Evolutionary conservation across 2,888 invertebrate genomes (phyloP).

Genomic region (Halictus ligatus): DNA sequence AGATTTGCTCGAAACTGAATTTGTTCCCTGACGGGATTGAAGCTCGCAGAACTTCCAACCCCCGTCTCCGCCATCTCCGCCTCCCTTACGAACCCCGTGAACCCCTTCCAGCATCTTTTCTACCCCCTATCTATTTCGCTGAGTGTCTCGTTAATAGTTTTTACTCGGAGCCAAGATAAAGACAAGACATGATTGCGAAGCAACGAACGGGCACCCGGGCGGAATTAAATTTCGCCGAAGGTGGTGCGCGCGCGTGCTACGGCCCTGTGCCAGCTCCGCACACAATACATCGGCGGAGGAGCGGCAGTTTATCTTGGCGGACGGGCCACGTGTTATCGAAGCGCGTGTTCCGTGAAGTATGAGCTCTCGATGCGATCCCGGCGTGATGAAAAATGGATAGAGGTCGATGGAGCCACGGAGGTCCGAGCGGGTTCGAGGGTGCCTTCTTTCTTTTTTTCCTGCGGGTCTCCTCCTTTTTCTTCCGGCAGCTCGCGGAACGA

Average conservation of each 20-base stretch:
- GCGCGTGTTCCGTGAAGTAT: conserved; percentile 11
- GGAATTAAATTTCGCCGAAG: conserved; percentile 35
- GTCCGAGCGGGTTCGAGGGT: conserved; percentile 4
- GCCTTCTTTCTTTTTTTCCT: not conserved
- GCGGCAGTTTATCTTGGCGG: conserved; percentile 36
- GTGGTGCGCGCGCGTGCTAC: not conserved
- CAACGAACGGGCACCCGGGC: conserved; percentile 18
- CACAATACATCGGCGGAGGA: not conserved
- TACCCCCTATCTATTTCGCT: not conserved
- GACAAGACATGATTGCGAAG: conserved; percentile 49
- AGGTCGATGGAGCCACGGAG: conserved; percentile 15
- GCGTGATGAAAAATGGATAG: conserved; percentile 39
- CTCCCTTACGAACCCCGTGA: not conserved
- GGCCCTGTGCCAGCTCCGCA: not conserved
- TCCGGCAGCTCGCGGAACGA: not conserved
- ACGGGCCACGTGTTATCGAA: conserved; percentile 44
- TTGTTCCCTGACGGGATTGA: no score
- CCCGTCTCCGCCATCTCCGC: not conserved
- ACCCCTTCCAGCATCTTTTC: not conserved
- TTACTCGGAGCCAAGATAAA: conserved; percentile 37
- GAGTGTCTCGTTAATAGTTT: conserved; percentile 53
- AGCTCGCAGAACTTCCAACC: conserved; percentile 23
- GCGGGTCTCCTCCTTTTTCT: not conserved
- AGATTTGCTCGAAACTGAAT: no score
- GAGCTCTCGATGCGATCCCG: conserved; percentile 14